Conservation (phyloP, 1,140 invertebrate species). For the Rhopalosiphum maidis region DNA sequence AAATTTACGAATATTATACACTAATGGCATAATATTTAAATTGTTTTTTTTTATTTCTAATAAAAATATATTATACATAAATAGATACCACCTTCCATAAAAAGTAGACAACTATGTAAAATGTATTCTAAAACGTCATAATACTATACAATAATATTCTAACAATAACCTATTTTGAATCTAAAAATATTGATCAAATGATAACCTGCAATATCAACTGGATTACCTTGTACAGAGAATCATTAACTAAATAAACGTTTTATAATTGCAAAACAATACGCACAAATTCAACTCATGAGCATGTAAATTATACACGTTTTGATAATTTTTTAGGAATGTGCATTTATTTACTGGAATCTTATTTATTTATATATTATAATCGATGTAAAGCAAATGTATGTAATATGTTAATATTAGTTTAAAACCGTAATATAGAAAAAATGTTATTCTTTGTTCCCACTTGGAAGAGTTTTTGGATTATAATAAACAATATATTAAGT, state of each 20-base stretch:
- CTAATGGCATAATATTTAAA: neutral
- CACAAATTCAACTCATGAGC: neutral
- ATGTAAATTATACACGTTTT: neutral
- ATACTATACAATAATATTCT: neutral
- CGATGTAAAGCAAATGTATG: neutral
- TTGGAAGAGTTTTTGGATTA: neutral
- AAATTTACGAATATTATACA: neutral
- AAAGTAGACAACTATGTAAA: neutral
- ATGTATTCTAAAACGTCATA: neutral
- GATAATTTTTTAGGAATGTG: slow-evolving; percentile 18
- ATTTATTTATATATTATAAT: neutral
- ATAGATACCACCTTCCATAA: too few relatives aligned
- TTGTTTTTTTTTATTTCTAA: neutral
- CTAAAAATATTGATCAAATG: slow-evolving; percentile 1
- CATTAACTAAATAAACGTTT: neutral
- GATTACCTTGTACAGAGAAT: neutral
- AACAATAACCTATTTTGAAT: neutral
- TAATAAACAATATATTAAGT: slow-evolving; percentile 13
- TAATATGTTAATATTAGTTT: neutral
- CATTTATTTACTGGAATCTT: neutral
- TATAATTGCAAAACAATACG: slow-evolving; percentile 14
- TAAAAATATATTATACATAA: neutral
- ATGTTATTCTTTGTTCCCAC: neutral
- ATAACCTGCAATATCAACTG: neutral
- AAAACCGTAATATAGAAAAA: neutral